Evolutionary conservation across 2,888 invertebrate species (phyloP).

Genomic region (Aricia artaxerxes): DNA sequence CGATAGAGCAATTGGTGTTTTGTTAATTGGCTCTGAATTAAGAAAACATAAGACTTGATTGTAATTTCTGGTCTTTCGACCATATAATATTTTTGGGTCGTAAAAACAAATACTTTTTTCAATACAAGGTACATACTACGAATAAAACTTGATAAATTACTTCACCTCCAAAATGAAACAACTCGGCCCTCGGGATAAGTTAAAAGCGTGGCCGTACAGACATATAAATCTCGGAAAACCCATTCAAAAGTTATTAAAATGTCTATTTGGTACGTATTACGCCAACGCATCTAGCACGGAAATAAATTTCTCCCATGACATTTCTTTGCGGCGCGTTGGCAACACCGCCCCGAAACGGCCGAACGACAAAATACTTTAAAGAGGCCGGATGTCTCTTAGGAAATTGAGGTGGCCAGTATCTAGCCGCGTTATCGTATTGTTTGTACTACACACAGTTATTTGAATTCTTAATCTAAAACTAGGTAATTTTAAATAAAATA

Average conservation of each 20-base stretch:
- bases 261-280: slow-evolving; percentile 36
- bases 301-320: slow-evolving; percentile 40
- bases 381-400: slow-evolving; percentile 34
- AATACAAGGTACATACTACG: too few relatives aligned
- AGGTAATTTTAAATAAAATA: not conserved
- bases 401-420: slow-evolving; percentile 31
- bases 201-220: slow-evolving; percentile 37
- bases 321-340: slow-evolving; percentile 40
- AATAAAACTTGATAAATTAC: not conserved
- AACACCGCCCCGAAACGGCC: slow-evolving; percentile 33
- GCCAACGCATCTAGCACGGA: slow-evolving; percentile 38
- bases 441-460: not conserved
- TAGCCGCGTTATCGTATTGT: not conserved
- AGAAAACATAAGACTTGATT: too few relatives aligned
- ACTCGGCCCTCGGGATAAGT: slow-evolving; percentile 2
- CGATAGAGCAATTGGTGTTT: not conserved
- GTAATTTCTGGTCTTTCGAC: too few relatives aligned
- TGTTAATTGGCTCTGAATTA: not conserved
- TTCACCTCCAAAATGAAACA: slow-evolving; percentile 5
- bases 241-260: slow-evolving; percentile 38
- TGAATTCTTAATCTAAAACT: not conserved
- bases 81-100: too few relatives aligned
- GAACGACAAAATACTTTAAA: slow-evolving; percentile 33
- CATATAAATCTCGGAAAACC: slow-evolving; percentile 38
- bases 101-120: too few relatives aligned